Conservation (phyloP, 2,113 vertebrate species). For the Tachysurus fulvidraco region DNA sequence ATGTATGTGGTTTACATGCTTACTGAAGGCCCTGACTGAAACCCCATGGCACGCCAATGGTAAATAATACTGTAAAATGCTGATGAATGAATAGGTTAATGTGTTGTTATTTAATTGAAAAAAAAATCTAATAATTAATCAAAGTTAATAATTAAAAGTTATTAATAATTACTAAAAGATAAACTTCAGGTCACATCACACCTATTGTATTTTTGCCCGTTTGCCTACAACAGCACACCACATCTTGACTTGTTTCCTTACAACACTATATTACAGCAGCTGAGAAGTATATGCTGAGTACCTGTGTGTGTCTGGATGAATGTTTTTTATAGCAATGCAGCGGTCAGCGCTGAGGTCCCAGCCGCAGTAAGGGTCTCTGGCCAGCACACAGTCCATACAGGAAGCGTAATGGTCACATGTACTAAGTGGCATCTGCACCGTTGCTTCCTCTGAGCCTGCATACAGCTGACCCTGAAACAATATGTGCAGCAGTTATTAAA, state of each 20-base stretch:
- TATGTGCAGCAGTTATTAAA: constrained; percentile 10
- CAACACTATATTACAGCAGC: neutral
- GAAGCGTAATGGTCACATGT: constrained; percentile 65
- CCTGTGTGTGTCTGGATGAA: neutral
- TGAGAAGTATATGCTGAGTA: neutral
- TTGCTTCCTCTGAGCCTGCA: constrained; percentile 68
- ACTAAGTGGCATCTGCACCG: constrained; percentile 71
- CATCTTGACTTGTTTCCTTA: neutral
- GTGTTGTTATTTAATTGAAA: too few relatives aligned
- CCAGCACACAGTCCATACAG: constrained; percentile 77
- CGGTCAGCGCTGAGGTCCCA: constrained; percentile 60
- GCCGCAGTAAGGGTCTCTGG: constrained; percentile 79
- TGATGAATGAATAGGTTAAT: too few relatives aligned
- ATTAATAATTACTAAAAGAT: too few relatives aligned
- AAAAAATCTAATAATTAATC: too few relatives aligned
- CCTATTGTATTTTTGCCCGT: neutral
- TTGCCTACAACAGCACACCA: neutral
- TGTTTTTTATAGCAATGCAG: constrained; percentile 61
- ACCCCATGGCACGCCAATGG: too few relatives aligned
- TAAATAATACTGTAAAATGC: too few relatives aligned
- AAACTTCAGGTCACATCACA: neutral
- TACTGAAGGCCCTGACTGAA: too few relatives aligned
- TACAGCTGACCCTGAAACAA: constrained; percentile 70
- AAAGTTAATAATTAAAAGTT: too few relatives aligned
- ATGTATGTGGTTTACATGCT: too few relatives aligned